Conservation (phyloP, 2,888 invertebrate genomes). For the Plusia festucae region DNA sequence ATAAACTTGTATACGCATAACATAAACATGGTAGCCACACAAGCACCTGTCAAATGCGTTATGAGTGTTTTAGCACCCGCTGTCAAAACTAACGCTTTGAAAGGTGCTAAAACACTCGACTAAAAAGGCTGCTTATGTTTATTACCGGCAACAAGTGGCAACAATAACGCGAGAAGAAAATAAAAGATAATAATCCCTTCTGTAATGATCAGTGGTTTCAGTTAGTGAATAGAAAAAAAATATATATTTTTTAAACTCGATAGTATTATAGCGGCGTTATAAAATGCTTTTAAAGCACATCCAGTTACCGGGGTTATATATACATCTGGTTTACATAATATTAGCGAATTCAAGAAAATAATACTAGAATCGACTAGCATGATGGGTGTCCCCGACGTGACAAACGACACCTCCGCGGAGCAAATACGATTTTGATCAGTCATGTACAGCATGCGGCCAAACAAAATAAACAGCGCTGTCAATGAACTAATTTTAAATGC, state of each 20-base stretch:
- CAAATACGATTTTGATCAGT: slow-evolving; percentile 21
- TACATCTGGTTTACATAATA: no score
- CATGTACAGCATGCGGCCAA: slow-evolving; percentile 27
- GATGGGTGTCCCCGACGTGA: no score
- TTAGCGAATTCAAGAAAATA: no score
- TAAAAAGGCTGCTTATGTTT: slow-evolving; percentile 47
- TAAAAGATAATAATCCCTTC: slow-evolving; percentile 9
- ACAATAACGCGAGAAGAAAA: slow-evolving; percentile 10
- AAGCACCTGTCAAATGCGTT: slow-evolving; percentile 36
- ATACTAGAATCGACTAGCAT: no score
- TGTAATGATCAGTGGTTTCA: no score
- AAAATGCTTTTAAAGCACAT: no score
- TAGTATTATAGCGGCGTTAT: no score
- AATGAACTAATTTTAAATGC: slow-evolving; percentile 37
- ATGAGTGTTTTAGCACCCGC: slow-evolving; percentile 11
- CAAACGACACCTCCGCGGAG: no score
- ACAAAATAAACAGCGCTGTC: slow-evolving; percentile 38
- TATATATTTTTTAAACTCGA: no score
- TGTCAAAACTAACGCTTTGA: slow-evolving; percentile 24
- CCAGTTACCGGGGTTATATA: no score
- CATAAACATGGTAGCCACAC: slow-evolving; percentile 13
- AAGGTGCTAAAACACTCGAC: slow-evolving; percentile 36
- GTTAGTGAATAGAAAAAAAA: no score
- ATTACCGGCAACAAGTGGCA: slow-evolving; percentile 42
- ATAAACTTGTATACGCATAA: neutral